Conservation (phyloP, 2,888 invertebrate species). For the Calephelis perditalis region DNA sequence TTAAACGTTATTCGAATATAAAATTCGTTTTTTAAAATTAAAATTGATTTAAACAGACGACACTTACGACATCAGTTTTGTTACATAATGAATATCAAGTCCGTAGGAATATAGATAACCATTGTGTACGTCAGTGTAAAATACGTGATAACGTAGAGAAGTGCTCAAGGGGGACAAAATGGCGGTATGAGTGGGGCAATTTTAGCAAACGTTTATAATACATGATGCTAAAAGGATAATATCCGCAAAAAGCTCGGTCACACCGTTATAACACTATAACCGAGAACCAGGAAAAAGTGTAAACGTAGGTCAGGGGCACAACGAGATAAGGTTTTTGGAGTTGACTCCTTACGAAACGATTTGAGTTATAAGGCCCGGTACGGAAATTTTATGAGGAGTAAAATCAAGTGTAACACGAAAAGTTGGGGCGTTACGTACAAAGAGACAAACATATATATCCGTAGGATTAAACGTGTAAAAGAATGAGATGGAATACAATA, state of each 20-base stretch:
- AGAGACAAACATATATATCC: too few species aligned
- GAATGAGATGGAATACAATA: too few species aligned
- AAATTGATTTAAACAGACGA: too few species aligned
- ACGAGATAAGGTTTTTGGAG: slow-evolving; percentile 22
- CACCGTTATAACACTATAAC: slow-evolving; percentile 54
- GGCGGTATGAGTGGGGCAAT: slow-evolving; percentile 38
- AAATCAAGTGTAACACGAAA: too few species aligned
- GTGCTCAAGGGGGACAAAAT: slow-evolving; percentile 35
- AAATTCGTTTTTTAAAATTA: too few species aligned
- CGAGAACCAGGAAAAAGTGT: slow-evolving; percentile 53
- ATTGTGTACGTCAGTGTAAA: neutral
- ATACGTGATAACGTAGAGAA: slow-evolving; percentile 22
- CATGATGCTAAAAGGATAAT: slow-evolving; percentile 66
- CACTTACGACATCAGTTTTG: too few species aligned
- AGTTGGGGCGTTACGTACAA: too few species aligned
- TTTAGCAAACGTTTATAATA: slow-evolving; percentile 60
- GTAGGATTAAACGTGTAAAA: too few species aligned
- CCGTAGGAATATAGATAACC: neutral
- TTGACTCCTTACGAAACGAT: neutral
- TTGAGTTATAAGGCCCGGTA: too few species aligned
- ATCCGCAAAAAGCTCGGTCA: slow-evolving; percentile 59
- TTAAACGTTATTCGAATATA: too few species aligned
- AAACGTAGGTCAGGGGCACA: slow-evolving; percentile 36
- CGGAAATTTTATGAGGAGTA: too few species aligned
- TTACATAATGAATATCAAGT: slow-evolving; percentile 3